Evolutionary conservation across 1,140 invertebrate genomes (phyloP).

Genomic region (Magallana ariakensis): DNA sequence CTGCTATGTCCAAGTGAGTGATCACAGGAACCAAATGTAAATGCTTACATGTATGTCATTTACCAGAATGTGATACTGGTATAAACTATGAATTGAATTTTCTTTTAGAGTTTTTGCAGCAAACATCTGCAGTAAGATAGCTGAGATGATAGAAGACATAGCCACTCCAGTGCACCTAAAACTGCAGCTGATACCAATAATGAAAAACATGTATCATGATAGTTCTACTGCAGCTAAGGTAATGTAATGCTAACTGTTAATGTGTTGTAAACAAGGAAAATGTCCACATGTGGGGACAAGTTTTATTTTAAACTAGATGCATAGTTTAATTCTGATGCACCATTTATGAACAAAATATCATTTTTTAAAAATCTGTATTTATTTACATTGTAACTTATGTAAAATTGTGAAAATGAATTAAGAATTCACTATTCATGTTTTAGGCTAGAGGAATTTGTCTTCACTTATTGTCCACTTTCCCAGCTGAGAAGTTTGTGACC

Average conservation of each 20-base stretch:
- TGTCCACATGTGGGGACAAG: too few species aligned
- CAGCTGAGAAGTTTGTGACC: constrained; percentile 90
- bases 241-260: not conserved
- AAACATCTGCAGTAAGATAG: constrained; percentile 96
- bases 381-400: too few species aligned
- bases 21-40: not conserved
- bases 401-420: too few species aligned
- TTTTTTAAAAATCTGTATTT: too few species aligned
- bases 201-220: constrained; percentile 97
- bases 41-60: not conserved
- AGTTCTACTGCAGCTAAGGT: constrained; percentile 90
- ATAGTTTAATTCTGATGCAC: too few species aligned
- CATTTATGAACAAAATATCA: too few species aligned
- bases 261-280: too few species aligned
- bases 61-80: not conserved
- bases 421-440: constrained; percentile 66
- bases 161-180: constrained; percentile 95
- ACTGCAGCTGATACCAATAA: constrained; percentile 92
- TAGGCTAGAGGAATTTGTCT: constrained; percentile 88
- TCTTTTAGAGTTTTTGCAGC: constrained; percentile 91
- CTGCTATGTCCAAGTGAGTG: constrained; percentile 90
- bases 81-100: not conserved
- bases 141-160: constrained; percentile 95
- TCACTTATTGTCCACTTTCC: constrained; percentile 91
- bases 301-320: too few species aligned